Base-by-base conservation (phyloP, 2,888 invertebrate genomes). In the Ommatoiulus sabulosus region DNA sequence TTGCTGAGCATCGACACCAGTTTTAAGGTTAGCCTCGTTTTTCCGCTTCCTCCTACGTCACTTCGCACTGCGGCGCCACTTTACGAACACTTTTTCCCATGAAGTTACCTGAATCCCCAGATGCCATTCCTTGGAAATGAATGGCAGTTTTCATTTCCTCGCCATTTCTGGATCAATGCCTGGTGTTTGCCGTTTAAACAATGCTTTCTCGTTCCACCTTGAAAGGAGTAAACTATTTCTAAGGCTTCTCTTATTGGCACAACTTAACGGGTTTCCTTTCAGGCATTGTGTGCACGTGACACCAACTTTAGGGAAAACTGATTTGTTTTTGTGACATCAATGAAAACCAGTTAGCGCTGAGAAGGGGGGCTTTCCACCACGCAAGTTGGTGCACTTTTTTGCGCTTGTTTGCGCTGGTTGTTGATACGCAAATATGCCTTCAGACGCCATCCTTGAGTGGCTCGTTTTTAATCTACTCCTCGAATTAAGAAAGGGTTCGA, bases 401-500 rank as follows among this genome's bases (percentile, higher is more conserved):
- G 63, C 17, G 57, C 57, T 63, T 63, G 72, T 72, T 72, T 72
- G 15, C 52, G 52, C 52, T 52, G 52, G 15, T 2, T 52, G 52
- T 17, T 52, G 52, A 52, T 52, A 52, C 52, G 52, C 52, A 52
- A 52, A 52, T 52, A 17, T 52, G 6, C 10, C 72, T n/a, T 5
- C 20, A 1, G 72, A 24, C 72, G 5, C 72, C 72, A 72, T 6
- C 72, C 72, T 72, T 72, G 72, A 72, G 20, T 72, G 72, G 72
- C 24, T 72, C 20, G 24, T 72, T 72, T 20, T 24, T 72, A 72
- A 72, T 72, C 72, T 72, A 6, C 72, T 72, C 24, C 8, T 24
- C 72, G 72, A 72, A 72, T 72, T 72, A 72, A 72, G 8, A 72
- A 72, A 72, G 72, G 72, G 72, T 72, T 72, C 24, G 3, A 7